These are phyloP conservation scores for Pelusios castaneus DNA, from an alignment of 2,113 vertebrate species.

Conservation along the genomic window DNA sequence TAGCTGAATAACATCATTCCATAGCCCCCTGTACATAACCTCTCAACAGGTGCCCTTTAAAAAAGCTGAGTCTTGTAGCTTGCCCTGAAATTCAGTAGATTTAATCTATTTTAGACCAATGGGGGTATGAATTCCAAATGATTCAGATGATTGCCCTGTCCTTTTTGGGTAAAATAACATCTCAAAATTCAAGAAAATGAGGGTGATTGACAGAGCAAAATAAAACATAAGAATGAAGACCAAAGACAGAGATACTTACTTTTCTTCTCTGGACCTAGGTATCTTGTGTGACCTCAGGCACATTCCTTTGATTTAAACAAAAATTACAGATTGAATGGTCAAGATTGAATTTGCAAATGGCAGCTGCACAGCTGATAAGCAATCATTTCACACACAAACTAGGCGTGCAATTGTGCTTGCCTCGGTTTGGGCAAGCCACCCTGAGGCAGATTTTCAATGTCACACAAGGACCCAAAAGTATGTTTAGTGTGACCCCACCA, in stretches of 20 bases:
- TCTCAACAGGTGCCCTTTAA: too few species aligned
- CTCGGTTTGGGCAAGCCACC: background rate
- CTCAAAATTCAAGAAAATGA: background rate
- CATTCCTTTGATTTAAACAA: constrained; percentile 20
- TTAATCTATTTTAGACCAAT: too few species aligned
- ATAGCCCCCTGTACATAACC: too few species aligned
- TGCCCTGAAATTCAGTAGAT: too few species aligned
- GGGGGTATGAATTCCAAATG: too few species aligned
- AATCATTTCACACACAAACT: background rate
- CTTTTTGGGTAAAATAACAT: background rate
- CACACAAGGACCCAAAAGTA: background rate
- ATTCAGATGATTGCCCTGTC: background rate
- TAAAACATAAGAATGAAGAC: background rate
- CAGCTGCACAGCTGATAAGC: accelerated
- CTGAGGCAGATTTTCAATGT: background rate
- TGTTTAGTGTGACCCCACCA: background rate
- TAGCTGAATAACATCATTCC: background rate
- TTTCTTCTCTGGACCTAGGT: background rate
- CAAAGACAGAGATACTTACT: background rate
- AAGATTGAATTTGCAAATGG: background rate
- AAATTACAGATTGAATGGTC: too few species aligned
- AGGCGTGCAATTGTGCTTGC: background rate
- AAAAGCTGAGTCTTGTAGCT: too few species aligned
- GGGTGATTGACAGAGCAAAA: background rate
- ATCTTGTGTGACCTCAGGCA: background rate